Base-by-base conservation (phyloP, 92 coral and sea anemone genomes). In the Paragorgia papillata region DNA sequence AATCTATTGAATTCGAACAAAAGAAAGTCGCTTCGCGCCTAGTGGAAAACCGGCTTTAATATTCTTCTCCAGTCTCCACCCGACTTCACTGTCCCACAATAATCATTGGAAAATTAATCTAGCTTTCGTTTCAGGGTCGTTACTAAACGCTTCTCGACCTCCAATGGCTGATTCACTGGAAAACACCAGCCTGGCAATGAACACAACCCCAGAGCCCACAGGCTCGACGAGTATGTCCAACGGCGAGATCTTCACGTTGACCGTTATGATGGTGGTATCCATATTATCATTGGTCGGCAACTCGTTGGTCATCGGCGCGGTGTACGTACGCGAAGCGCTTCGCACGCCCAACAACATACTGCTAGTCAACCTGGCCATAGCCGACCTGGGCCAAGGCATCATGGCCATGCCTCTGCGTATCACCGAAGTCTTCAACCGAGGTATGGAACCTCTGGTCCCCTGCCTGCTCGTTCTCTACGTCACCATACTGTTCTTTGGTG, bases 401-500 rank as follows among this genome's bases (percentile, higher is more conserved):
- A 49, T 68, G 13, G 75, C 75, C 21, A 68, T 68, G 54, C 75
- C 75, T 26, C 12, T 68, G 59, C 75, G 75, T 41, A 68, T 68
- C 40, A 46, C 75, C 22, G 75, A 68, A 29, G 33, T 68, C 2
- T 68, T 68, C 34, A 68, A 68, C 59, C 30, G 75, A 27, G 88
- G 66, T 30, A 83, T 57, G 63, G 83, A 76, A 25, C 92, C 95
- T 1, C 50, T 92, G 18, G 73, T 92, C 13, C 97, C 97, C 7
- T 92, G 97, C 64, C 80, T 87, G 5, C 86, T 83, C 43, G 97
- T 92, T 1, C 84, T 92, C 64, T 93, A 91, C 37, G 80, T 92
- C 61, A 89, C 97, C 64, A 87, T 92, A 25, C 81, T 92, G 51
- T 88, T 92, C 76, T 92, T 87, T 79, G 91, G 95, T 56, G 90